These are phyloP conservation scores for Adrianichthys oophorus DNA, from an alignment of 2,797 vertebrate genomes.

Conservation along the genomic window DNA sequence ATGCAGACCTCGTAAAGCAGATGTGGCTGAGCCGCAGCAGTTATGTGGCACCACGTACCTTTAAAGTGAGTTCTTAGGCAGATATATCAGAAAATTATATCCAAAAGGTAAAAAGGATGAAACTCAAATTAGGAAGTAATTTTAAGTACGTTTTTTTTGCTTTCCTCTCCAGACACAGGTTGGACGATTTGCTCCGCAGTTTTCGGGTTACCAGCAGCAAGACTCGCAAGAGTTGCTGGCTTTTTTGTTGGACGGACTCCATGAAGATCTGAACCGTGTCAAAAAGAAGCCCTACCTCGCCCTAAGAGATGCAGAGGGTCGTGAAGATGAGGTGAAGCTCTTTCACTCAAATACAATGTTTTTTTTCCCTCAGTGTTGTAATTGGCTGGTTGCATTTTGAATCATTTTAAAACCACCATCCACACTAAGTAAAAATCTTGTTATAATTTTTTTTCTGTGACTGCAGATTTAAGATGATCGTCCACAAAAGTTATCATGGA, in stretches of 20 bases:
- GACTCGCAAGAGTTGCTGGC: slow-evolving; percentile 97
- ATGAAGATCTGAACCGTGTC: slow-evolving; percentile 95
- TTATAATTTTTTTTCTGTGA: too few relatives aligned
- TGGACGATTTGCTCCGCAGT: slow-evolving; percentile 95
- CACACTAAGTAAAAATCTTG: too few relatives aligned
- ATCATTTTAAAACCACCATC: too few relatives aligned
- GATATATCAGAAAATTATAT: not conserved
- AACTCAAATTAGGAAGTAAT: not conserved
- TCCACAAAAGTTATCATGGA: too few relatives aligned
- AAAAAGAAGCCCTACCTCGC: slow-evolving; percentile 97
- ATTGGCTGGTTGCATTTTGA: too few relatives aligned
- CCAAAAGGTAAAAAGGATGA: not conserved
- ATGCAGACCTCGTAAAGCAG: slow-evolving; percentile 95
- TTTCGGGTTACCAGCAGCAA: slow-evolving; percentile 97
- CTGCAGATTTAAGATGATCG: too few relatives aligned
- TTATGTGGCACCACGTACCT: slow-evolving; percentile 91
- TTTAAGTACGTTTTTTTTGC: too few relatives aligned
- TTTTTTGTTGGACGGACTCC: slow-evolving; percentile 93
- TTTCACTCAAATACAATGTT: too few relatives aligned
- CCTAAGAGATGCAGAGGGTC: slow-evolving; percentile 90
- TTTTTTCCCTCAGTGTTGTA: too few relatives aligned
- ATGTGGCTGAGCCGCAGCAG: slow-evolving; percentile 94
- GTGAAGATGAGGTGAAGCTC: slow-evolving; percentile 85
- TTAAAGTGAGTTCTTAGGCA: slow-evolving; percentile 84
- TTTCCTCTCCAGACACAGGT: slow-evolving; percentile 87